Percentiles rank a stretch among this genome's conserved stretches.
phyloP scores from a whole-genome alignment of 2,888 invertebrate species.

The Eupithecia exiguata region DNA sequence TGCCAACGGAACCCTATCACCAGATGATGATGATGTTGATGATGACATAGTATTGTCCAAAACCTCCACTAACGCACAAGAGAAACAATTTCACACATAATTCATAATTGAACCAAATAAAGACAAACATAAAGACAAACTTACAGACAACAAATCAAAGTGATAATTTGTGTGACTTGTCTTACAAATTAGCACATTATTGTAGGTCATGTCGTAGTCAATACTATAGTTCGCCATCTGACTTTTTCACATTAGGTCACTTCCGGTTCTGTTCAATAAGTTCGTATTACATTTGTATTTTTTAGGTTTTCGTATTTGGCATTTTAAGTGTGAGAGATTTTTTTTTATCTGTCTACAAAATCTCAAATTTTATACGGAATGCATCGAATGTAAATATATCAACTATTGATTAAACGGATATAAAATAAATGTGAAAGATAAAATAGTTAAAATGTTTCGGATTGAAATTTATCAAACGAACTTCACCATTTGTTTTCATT shows the following conservation, averaged over 20 bases:
- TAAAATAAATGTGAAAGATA: constrained; percentile 29
- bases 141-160: constrained; percentile 20
- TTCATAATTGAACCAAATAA: constrained; percentile 26
- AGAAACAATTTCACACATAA: constrained; percentile 18
- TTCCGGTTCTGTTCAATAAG: not conserved
- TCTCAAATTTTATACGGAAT: constrained; percentile 20
- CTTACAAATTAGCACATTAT: constrained; percentile 22
- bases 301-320: not conserved
- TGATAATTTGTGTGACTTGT: constrained; percentile 32
- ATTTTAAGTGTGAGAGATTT: not conserved
- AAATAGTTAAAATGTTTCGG: constrained; percentile 28
- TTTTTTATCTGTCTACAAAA: not conserved
- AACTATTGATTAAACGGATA: constrained; percentile 31
- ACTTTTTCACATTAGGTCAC: not conserved
- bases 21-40: not conserved
- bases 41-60: constrained; percentile 1
- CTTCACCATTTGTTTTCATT: constrained; percentile 27
- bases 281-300: not conserved
- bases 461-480: constrained; percentile 23
- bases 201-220: constrained; percentile 28
- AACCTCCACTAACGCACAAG: not conserved
- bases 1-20: too few species aligned
- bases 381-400: constrained; percentile 28
- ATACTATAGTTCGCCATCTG: constrained; percentile 11
- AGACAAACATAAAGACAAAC: constrained; percentile 18